Evolutionary conservation across 2,888 invertebrate genomes (phyloP), one percentile per base, ranked within the genome.

Genomic region (Hybos culiciformis): DNA sequence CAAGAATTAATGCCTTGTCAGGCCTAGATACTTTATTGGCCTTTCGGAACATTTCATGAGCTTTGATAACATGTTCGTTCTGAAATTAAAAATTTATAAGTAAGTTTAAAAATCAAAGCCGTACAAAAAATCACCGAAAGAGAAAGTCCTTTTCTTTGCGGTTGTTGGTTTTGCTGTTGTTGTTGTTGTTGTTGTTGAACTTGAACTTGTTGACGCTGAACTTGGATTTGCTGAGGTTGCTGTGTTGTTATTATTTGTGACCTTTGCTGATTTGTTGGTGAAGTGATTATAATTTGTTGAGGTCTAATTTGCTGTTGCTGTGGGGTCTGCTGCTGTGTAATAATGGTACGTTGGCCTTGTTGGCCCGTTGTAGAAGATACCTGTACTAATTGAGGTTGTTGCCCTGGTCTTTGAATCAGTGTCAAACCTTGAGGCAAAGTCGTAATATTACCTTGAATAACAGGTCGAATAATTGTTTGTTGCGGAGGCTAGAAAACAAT

Each of bases 31-130:
- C 93, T 59, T 88, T 84, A 64, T 96, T 96, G 31, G 96, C 93
- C 48, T 85, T 88, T 43, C 85, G 74, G 73, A 97, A 96, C 88
- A 97, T 94, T 60, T 96, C 93, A 63, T 94, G 93, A 1, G 94
- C 96, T 63, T 93, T 91, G 62, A 87, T 70, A 80, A 93, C 92
- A 76, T 94, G 91, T 66, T 94, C 93, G 60, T 85, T 80, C 91
- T 93, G 70, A 11, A 72, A 21, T 20, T 21, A n/a, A 3, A 20
- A 5, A 37, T 26, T 23, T 29, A 31, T 2, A 39, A 4, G 8
- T 23, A 18, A 23, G 15, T 14, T 39, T n/a, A 38, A 9, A 14
- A 34, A 19, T 32, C 26, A 18, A 23, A 9, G 12, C 24, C n/a
- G 6, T 21, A 19, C 14, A 4, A 12, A 31, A 17, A 15, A 59